phyloP scores from a whole-genome alignment of 2,113 vertebrate species.

The Caracal caracal region DNA sequence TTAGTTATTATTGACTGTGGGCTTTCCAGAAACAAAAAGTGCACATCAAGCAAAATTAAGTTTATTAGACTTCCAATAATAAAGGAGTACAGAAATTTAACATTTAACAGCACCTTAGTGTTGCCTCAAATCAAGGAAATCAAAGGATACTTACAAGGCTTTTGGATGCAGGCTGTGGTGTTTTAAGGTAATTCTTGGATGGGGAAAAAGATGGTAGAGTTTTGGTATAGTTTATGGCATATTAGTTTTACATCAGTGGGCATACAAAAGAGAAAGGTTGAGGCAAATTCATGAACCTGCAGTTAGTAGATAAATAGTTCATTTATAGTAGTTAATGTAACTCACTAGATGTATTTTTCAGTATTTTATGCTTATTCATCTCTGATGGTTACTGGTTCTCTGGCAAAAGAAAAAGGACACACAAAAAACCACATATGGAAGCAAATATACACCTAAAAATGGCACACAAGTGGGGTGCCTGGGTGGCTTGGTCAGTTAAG shows the following conservation, averaged over 20 bases:
- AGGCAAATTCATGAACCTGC: neutral
- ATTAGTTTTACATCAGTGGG: neutral
- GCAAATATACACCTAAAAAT: neutral
- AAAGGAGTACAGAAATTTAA: neutral
- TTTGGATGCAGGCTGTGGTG: neutral
- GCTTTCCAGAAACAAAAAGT: neutral
- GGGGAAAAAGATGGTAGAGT: neutral
- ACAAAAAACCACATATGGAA: neutral
- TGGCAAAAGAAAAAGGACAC: neutral
- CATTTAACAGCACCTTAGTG: neutral
- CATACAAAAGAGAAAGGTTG: neutral
- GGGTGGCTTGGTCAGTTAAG: no score
- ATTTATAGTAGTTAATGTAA: neutral
- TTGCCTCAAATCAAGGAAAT: neutral
- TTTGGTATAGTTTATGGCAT: neutral
- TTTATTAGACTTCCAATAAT: neutral
- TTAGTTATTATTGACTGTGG: neutral
- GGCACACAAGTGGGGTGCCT: neutral
- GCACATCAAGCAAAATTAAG: neutral
- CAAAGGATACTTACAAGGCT: neutral
- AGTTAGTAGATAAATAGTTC: neutral
- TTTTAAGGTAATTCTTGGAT: neutral
- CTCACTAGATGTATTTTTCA: neutral
- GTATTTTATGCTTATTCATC: neutral
- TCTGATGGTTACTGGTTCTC: neutral